These are phyloP conservation scores for Falco rusticolus DNA, from an alignment of 2,797 vertebrate genomes.

Conservation along the genomic window DNA sequence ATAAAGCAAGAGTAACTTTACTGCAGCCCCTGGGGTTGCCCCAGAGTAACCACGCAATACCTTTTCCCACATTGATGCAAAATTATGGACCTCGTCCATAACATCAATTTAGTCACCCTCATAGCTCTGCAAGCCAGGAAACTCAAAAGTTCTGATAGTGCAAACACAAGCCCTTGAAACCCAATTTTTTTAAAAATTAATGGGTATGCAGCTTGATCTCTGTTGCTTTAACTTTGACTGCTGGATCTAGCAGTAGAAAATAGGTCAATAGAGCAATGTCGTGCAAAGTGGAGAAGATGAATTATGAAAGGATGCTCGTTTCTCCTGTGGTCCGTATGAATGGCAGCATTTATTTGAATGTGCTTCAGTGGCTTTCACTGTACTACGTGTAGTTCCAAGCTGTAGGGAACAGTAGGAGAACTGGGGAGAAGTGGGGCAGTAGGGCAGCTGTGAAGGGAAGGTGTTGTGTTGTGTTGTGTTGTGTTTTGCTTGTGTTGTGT, in stretches of 20 bases:
- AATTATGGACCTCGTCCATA: background rate
- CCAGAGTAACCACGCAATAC: background rate
- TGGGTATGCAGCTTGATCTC: background rate
- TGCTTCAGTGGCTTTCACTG: background rate
- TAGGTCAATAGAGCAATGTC: slow-evolving; percentile 35
- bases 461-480: background rate
- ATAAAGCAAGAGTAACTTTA: background rate
- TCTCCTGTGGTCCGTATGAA: background rate
- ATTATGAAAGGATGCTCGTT: background rate
- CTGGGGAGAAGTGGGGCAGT: background rate
- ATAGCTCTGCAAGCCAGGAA: background rate
- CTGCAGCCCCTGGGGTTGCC: background rate
- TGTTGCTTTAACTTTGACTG: background rate
- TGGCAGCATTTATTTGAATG: background rate
- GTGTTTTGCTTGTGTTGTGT: too few species aligned
- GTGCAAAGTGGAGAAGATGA: slow-evolving; percentile 5
- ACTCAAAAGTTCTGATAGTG: background rate
- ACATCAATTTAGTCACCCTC: background rate
- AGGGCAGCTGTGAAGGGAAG: background rate
- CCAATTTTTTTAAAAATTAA: background rate
- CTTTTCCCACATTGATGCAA: background rate
- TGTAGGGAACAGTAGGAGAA: background rate
- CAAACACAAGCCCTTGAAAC: background rate
- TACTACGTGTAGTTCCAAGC: background rate
- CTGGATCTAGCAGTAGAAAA: background rate